Conservation (phyloP, 1,140 invertebrate species). For the Orius insidiosus region DNA sequence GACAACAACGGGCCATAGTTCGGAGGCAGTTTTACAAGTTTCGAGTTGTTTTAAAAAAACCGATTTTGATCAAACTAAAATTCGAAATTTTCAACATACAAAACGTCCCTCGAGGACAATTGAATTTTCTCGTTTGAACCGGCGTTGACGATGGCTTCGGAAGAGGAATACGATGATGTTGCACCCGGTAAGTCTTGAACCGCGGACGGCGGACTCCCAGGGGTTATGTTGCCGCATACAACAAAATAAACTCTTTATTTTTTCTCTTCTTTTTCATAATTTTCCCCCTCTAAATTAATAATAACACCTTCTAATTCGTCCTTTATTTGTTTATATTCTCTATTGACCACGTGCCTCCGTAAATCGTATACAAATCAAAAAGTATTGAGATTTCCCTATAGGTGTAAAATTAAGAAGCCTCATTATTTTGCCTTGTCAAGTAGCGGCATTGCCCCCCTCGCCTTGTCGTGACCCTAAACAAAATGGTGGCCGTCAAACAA, state of each 20-base stretch:
- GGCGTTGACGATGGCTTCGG: conserved; percentile 42
- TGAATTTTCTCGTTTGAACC: too few species aligned
- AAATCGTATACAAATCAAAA: not conserved
- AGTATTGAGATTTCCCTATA: too few species aligned
- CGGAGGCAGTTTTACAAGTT: too few species aligned
- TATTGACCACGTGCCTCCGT: conserved; percentile 1
- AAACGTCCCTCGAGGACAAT: not conserved
- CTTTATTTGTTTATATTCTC: not conserved
- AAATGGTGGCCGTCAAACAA: conserved; percentile 53
- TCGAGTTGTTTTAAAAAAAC: conserved; percentile 1
- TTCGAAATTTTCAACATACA: conserved; percentile 1
- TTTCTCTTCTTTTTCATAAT: not conserved
- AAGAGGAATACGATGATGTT: conserved; percentile 57
- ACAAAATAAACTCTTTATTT: conserved; percentile 8
- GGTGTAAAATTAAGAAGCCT: conserved; percentile 21
- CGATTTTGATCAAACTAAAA: conserved; percentile 5
- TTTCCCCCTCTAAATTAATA: not conserved
- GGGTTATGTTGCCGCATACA: conserved; percentile 12
- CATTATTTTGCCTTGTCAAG: conserved; percentile 32
- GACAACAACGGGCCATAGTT: too few species aligned
- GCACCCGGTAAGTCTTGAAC: conserved; percentile 45
- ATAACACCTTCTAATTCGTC: not conserved
- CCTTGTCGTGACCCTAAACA: conserved; percentile 35
- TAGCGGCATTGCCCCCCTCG: conserved; percentile 18
- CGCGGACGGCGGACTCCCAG: conserved; percentile 7